Percentiles rank a stretch among this genome's conserved stretches.
phyloP scores from a whole-genome alignment of 2,113 vertebrate species.

The Lagopus leucura region DNA sequence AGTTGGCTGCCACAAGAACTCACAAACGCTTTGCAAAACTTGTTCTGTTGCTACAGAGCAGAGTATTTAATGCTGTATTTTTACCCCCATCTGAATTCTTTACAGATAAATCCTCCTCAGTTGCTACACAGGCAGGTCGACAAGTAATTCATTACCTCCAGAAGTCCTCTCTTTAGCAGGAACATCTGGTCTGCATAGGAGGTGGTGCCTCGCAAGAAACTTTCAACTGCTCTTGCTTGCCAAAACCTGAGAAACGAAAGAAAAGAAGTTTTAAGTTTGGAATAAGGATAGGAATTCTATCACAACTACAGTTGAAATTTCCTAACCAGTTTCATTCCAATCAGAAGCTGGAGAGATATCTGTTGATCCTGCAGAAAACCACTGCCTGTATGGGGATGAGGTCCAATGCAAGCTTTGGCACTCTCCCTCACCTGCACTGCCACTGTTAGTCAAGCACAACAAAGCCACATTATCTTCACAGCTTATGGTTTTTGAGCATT shows the following conservation, averaged over 20 bases:
- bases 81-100: not conserved
- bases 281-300: not conserved
- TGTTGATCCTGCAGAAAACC: not conserved
- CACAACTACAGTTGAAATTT: not conserved
- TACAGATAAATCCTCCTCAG: not conserved
- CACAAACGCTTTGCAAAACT: not conserved
- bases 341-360: not conserved
- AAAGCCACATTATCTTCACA: not conserved
- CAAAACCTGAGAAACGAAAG: slow-evolving; percentile 86
- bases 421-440: not conserved
- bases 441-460: not conserved
- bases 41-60: not conserved
- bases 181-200: slow-evolving; percentile 99
- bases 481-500: not conserved
- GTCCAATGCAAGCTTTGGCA: not conserved
- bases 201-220: slow-evolving; percentile 95
- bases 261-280: not conserved
- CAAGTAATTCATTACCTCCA: slow-evolving; percentile 84
- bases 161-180: slow-evolving; percentile 93
- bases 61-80: not conserved
- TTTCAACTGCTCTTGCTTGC: slow-evolving; percentile 98
- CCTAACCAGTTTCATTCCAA: not conserved
- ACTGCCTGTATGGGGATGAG: not conserved
- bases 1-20: not conserved
- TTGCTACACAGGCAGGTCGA: not conserved